Evolutionary conservation across 2,888 invertebrate genomes (phyloP), one percentile per base, ranked within the genome.

Genomic region (Drosophila nigricruria): DNA sequence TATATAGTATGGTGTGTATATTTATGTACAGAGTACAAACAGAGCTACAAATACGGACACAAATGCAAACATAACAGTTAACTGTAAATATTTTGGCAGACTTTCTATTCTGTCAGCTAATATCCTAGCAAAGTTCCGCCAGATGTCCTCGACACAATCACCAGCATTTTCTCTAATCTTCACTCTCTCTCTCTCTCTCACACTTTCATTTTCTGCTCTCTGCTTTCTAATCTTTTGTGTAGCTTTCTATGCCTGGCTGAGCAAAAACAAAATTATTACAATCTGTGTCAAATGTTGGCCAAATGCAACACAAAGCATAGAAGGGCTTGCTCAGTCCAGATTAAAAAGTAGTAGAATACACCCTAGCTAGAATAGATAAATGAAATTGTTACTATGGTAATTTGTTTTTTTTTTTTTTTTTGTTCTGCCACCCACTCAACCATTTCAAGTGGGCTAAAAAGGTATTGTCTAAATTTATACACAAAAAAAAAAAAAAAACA

Each of bases 51-150:
- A 62, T 36, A 18, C 45, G n/a, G n/a, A 54, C 6, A 53, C 23
- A 52, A 52, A 47, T 18, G 45, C 60, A 62, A 45, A 65, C 36
- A 72, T 23, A 58, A 73, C 62, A 54, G 70, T 65, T 59, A 65
- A 59, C 56, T 58, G 76, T 52, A 77, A 79, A 79, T 67, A 79
- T 79, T 77, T 30, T 64, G 66, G 47, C 58, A 70, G 76, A 66
- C 70, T 70, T 63, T 67, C 52, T 50, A 53, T 56, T 52, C 70
- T 66, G 77, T 69, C 78, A 66, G 68, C 68, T 60, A 65, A 78
- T 69, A 81, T 77, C 78, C 81, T 74, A 69, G 62, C 78, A 77
- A 77, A 79, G 77, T 77, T 79, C 81, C 79, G 78, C 53, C 66
- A 40, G 61, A 67, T 70, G 52, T 61, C 34, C 25, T 27, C 45